These are phyloP conservation scores for Chelonus insularis DNA, from an alignment of 1,140 invertebrate genomes.

Conservation along the genomic window DNA sequence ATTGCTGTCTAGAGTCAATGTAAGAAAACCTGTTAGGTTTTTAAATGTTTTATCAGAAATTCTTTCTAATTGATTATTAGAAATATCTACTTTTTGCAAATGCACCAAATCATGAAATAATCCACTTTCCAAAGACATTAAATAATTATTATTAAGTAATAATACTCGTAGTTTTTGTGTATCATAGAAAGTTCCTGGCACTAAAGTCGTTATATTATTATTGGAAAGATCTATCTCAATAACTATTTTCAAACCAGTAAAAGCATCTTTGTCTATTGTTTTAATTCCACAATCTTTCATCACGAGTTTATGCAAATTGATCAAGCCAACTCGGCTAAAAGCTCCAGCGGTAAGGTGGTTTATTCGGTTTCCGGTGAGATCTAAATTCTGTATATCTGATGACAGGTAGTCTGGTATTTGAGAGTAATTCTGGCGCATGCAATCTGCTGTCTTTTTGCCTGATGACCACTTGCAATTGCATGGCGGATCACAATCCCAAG, in stretches of 20 bases:
- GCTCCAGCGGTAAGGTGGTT: constrained; percentile 67
- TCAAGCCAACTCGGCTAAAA: constrained; percentile 70
- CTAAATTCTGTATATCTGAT: constrained; percentile 74
- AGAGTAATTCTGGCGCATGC: constrained; percentile 66
- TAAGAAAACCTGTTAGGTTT: constrained; percentile 69
- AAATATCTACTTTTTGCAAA: constrained; percentile 76
- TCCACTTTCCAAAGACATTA: constrained; percentile 71
- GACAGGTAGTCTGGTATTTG: constrained; percentile 73
- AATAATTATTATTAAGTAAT: constrained; percentile 72
- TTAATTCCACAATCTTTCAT: constrained; percentile 73
- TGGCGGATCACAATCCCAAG: constrained; percentile 63
- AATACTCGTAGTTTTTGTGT: constrained; percentile 71
- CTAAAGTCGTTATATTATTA: constrained; percentile 72
- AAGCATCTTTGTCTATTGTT: constrained; percentile 71
- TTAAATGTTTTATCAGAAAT: constrained; percentile 74
- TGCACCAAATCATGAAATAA: constrained; percentile 75
- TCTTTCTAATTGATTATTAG: constrained; percentile 70
- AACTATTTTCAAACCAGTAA: constrained; percentile 74
- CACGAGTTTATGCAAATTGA: constrained; percentile 80
- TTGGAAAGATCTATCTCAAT: constrained; percentile 83
- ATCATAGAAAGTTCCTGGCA: constrained; percentile 72
- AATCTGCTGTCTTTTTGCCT: constrained; percentile 82
- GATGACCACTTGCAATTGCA: constrained; percentile 80
- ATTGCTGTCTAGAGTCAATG: constrained; percentile 73
- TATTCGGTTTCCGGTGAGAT: constrained; percentile 75